Evolutionary conservation across 2,797 vertebrate species (phyloP).

Genomic region (Leucoraja ocellata): DNA sequence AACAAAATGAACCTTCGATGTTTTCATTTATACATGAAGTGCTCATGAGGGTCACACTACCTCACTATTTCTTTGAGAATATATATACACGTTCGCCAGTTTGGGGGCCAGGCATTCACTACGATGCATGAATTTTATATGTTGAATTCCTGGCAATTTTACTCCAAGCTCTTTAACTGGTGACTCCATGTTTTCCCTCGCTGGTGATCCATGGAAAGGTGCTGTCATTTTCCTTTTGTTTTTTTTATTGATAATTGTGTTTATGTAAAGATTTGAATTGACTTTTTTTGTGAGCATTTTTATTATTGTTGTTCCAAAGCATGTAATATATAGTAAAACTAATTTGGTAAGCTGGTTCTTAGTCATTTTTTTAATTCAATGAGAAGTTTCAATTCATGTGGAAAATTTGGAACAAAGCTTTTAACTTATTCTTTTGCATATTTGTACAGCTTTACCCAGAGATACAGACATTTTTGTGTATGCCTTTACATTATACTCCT

Average conservation of each 20-base stretch:
- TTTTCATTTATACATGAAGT: constrained; percentile 17
- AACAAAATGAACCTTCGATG: not conserved
- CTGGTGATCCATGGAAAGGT: constrained; percentile 71
- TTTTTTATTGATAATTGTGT: constrained; percentile 57
- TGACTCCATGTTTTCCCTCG: constrained; percentile 59
- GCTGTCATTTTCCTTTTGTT: constrained; percentile 60
- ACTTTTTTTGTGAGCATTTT: constrained; percentile 54
- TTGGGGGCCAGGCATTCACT: not conserved
- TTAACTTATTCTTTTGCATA: constrained; percentile 64
- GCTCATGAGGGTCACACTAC: constrained; percentile 58
- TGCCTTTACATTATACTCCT: constrained; percentile 54
- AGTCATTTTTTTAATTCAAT: constrained; percentile 75
- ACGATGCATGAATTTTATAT: constrained; percentile 15
- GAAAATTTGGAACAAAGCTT: constrained; percentile 37
- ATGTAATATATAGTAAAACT: constrained; percentile 86
- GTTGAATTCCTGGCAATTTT: constrained; percentile 1
- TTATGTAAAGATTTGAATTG: constrained; percentile 73
- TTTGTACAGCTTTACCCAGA: constrained; percentile 64
- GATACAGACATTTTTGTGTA: constrained; percentile 58
- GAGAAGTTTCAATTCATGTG: constrained; percentile 18
- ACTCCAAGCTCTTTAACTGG: constrained; percentile 20
- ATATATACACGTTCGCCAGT: not conserved
- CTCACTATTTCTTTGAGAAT: constrained; percentile 48
- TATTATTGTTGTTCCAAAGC: constrained; percentile 61
- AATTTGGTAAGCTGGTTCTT: constrained; percentile 94